Conservation (phyloP, 2,797 vertebrate genomes). For the Thunnus albacares region DNA sequence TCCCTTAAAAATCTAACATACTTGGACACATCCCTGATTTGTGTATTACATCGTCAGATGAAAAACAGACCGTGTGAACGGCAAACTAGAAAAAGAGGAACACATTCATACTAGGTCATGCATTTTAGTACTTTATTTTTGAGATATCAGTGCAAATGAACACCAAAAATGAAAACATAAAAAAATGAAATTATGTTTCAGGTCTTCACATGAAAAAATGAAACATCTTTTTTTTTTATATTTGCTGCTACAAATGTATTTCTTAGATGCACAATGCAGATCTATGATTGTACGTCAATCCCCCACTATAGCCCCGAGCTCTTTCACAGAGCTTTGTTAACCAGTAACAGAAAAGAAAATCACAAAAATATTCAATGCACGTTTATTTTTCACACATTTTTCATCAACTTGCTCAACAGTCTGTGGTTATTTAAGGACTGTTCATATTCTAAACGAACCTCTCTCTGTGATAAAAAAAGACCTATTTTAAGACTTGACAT, state of each 20-base stretch:
- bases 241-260: constrained; percentile 85
- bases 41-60: neutral
- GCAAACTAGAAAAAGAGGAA: constrained; percentile 68
- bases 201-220: constrained; percentile 85
- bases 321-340: constrained; percentile 78
- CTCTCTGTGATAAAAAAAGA: constrained; percentile 82
- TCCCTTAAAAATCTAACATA: neutral
- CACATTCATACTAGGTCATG: constrained; percentile 79
- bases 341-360: constrained; percentile 84
- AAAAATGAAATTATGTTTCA: constrained; percentile 85
- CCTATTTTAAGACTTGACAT: constrained; percentile 90
- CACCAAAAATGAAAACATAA: constrained; percentile 88
- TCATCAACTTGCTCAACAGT: constrained; percentile 82
- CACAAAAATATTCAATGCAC: constrained; percentile 86
- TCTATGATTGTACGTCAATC: constrained; percentile 85
- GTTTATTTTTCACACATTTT: constrained; percentile 83
- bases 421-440: constrained; percentile 82
- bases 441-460: constrained; percentile 82
- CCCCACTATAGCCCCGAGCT: constrained; percentile 76
- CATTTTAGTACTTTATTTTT: constrained; percentile 91
- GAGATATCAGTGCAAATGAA: constrained; percentile 91
- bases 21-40: neutral
- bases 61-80: constrained; percentile 3
- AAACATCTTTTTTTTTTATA: constrained; percentile 77
- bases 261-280: constrained; percentile 85